Evolutionary conservation across 2,113 vertebrate species (phyloP).

Genomic region (Kryptolebias marmoratus): DNA sequence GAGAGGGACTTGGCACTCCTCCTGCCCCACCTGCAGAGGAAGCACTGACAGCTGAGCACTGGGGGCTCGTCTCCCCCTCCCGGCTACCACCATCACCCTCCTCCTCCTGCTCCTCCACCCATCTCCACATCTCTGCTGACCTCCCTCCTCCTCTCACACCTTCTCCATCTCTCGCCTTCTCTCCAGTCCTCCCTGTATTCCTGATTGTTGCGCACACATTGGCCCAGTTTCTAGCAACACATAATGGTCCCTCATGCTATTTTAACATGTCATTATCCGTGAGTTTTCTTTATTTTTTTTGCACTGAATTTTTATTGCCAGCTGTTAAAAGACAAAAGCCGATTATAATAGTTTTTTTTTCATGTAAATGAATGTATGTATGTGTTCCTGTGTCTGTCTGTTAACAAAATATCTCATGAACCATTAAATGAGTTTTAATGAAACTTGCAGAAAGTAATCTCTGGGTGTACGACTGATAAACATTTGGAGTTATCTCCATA

Average conservation of each 20-base stretch:
- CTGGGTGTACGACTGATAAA: too few relatives aligned
- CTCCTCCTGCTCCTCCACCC: slow-evolving; percentile 65
- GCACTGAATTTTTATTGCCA: slow-evolving; percentile 17
- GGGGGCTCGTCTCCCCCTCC: slow-evolving; percentile 55
- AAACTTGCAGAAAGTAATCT: too few relatives aligned
- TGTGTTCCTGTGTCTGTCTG: too few relatives aligned
- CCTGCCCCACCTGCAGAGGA: slow-evolving; percentile 86
- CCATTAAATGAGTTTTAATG: too few relatives aligned
- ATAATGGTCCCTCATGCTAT: slow-evolving; percentile 25
- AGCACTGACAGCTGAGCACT: slow-evolving; percentile 83
- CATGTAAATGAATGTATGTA: too few relatives aligned
- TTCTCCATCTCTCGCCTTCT: slow-evolving; percentile 47
- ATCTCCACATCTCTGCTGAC: slow-evolving; percentile 69
- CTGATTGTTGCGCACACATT: slow-evolving; percentile 64
- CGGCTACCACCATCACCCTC: slow-evolving; percentile 38
- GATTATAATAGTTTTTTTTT: too few relatives aligned
- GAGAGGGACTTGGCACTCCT: slow-evolving; percentile 80
- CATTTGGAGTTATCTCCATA: too few relatives aligned
- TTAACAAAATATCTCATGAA: too few relatives aligned
- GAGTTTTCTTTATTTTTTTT: slow-evolving; percentile 13
- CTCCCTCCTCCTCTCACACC: slow-evolving; percentile 73
- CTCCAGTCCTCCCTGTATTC: slow-evolving; percentile 53
- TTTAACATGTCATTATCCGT: slow-evolving; percentile 50
- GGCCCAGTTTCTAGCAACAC: slow-evolving; percentile 59
- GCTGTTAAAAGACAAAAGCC: too few relatives aligned